Evolutionary conservation across 2,797 vertebrate species (phyloP), one percentile per base, ranked within the genome.

Genomic region (Paramormyrops hopkinsi): DNA sequence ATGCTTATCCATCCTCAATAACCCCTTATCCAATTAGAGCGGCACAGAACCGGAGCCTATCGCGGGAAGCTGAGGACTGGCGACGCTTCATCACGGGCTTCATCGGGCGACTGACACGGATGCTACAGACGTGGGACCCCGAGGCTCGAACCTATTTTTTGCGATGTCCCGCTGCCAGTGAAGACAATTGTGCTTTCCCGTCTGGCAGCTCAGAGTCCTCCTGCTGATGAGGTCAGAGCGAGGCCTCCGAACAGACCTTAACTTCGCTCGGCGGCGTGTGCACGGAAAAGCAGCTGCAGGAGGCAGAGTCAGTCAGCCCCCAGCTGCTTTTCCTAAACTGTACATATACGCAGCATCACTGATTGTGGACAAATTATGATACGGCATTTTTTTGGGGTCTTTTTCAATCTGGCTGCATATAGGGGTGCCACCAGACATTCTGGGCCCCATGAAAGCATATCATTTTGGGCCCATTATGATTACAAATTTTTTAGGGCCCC

Each of bases 11-110:
- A 50, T 84, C n/a, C 46, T 51, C 82, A 84, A 84, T 84, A 84
- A 51, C 82, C 46, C 46, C 82, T 48, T 84, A 84, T 84, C 44
- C 82, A 84, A 84, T 84, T 84, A 84, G 82, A 51, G 82, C n/a
- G 8, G 46, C 82, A 12, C n/a, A 84, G 82, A 84, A 22, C 82
- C 22, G 44, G 46, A 50, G 82, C 82, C 82, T 51, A 84, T 84
- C 9, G 41, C 22, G 25, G 46, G 46, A 51, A 51, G 82, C 82
- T 5, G n/a, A 25, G 41, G 82, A n/a, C 82, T 22, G 82, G 9
- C 46, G 41, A 12, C 8, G 9, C 44, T 50, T 11, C 22, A 84
- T 44, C 41, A 8, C 1, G 17, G 73, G 37, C 41, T 79, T 17
- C 14, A 44, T 9, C 14, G 37, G 33, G 37, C 73, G 17, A 44